Base-by-base conservation (phyloP, 2,113 vertebrate species). In the Pionites leucogaster region DNA sequence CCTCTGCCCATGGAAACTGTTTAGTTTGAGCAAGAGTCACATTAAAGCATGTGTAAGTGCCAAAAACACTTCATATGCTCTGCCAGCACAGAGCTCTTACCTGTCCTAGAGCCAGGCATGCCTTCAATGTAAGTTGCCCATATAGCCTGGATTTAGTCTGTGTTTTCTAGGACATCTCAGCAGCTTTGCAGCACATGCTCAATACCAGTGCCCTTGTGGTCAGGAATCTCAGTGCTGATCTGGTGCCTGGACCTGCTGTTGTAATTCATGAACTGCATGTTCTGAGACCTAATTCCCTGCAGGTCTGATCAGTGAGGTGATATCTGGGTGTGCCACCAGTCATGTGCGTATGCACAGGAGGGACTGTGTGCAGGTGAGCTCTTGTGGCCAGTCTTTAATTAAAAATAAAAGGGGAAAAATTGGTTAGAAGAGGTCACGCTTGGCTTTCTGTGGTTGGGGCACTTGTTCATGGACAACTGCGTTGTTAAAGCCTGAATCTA, bases 261-360 rank as follows among this genome's bases (percentile, higher is more conserved):
- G 53, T 90, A 75, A 70, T 75, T 95, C 41, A 20, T 1, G 33
- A 95, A 63, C 60, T 60, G 46, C 16, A 0, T 92, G 88, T 95
- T 97, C 91, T 92, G 75, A 60, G 91, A 39, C 72, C 55, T 88
- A 39, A 68, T 91, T 96, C 46, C 55, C 20, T 0, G 0, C 42
- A 31, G 72, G 69, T 64, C n/a, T 86, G 50, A 84, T 90, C 3
- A 1, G 55, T 59, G 88, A 91, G 86, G 64, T 92, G 80, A 84
- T 82, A 55, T 39, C 42, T 84, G 82, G 80, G 91, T 92, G 92
- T 96, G 88, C 50, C 69, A 19, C 20, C 59, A 49, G 83, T 88
- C 17, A 17, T 15, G 50, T 44, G 53, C 0, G 0, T 64, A 52
- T 20, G 60, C 7, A 9, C 46, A 75, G 55, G 64, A 63, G 76